These are phyloP conservation scores for Andrena flavipes DNA, from an alignment of 2,888 invertebrate species.

Conservation along the genomic window DNA sequence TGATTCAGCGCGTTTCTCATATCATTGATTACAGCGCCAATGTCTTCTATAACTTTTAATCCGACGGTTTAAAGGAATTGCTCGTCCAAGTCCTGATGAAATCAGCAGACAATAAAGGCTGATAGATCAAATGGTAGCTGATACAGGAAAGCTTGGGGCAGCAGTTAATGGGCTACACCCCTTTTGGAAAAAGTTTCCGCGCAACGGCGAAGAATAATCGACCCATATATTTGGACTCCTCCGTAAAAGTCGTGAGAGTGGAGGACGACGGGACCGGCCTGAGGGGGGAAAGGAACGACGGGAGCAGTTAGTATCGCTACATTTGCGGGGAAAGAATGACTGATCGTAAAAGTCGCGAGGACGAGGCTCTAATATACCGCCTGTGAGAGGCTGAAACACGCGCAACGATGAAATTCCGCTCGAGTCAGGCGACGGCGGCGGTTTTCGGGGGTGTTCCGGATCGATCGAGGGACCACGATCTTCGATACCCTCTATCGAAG, in stretches of 20 bases:
- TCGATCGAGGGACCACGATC: constrained; percentile 12
- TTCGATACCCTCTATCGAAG: constrained; percentile 18
- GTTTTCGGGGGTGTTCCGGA: constrained; percentile 13
- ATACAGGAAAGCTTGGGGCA: constrained; percentile 37
- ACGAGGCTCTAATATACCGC: constrained; percentile 54
- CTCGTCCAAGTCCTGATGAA: neutral
- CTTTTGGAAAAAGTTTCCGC: constrained; percentile 66
- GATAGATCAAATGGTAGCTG: constrained; percentile 51
- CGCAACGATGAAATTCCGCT: constrained; percentile 31
- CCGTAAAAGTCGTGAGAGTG: constrained; percentile 59
- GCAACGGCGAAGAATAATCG: constrained; percentile 70
- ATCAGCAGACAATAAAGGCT: constrained; percentile 42
- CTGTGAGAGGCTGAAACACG: constrained; percentile 37
- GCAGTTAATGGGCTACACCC: constrained; percentile 60
- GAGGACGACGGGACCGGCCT: neutral
- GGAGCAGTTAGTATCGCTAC: constrained; percentile 73
- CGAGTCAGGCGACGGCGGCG: neutral
- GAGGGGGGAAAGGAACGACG: constrained; percentile 45
- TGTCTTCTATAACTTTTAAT: too few relatives aligned
- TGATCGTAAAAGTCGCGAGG: constrained; percentile 70
- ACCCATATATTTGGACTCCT: constrained; percentile 67
- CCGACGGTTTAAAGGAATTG: too few relatives aligned
- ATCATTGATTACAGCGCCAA: neutral
- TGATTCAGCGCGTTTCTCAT: neutral
- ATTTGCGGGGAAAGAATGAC: constrained; percentile 69